Base-by-base conservation (phyloP, 2,797 vertebrate genomes). In the Galagoides demidoff region DNA sequence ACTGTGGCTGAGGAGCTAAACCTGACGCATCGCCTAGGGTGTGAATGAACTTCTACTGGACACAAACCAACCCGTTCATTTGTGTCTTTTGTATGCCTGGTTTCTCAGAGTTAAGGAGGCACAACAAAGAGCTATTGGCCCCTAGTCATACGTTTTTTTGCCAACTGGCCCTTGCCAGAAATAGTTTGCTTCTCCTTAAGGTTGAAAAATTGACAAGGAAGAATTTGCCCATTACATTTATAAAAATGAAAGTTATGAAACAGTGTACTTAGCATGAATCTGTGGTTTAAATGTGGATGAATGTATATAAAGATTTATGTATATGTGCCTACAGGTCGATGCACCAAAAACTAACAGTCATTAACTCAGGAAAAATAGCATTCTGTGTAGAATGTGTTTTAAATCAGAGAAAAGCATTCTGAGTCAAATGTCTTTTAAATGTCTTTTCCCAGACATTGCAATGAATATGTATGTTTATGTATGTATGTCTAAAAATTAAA, bases 181-280 rank as follows among this genome's bases (percentile, higher is more conserved):
- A 84, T 14, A 87, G 5, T 71, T 43, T 37, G 13, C n/a, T 92
- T 17, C 95, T 45, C 1, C 17, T 63, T 78, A 3, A 10, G 34
- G 31, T 25, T 66, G 45, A 81, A 81, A 71, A 93, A 74, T 70
- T 49, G 11, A 81, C 34, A 71, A 76, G 34, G 27, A 71, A 55
- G 19, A 81, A 74, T 6, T 43, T 52, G 14, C 2, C 52, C 94
- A n/a, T 86, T 83, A 76, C n/a, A 19, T 45, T 76, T 83, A 79
- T 34, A 73, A 74, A 95, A 90, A 89, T 70, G 11, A 55, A 79
- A 83, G 52, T 83, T 83, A 45, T 7, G 84, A 79, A 95, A 71
- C 37, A 59, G 66, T 43, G 5, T 61, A 22, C 3, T 82, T 23
- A 27, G 22, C 49, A 25, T 77, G 49, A 74, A 29, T 55, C 37